Evolutionary conservation across 2,797 vertebrate genomes (phyloP), one percentile per base, ranked within the genome.

Genomic region (Capromys pilorides): DNA sequence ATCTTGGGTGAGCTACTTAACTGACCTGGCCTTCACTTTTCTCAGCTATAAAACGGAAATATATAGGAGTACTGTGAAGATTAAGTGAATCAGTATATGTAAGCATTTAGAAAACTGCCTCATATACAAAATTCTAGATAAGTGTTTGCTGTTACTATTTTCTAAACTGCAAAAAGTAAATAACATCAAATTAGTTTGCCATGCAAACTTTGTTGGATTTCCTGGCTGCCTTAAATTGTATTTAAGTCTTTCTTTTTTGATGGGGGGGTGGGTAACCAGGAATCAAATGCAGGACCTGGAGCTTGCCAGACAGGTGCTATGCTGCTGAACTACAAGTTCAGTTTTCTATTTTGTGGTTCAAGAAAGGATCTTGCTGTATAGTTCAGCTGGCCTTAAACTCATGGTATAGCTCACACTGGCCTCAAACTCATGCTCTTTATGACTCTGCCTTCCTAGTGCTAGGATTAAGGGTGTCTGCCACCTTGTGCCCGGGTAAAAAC

Each of bases 41-140:
- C 91, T 92, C 31, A 59, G 67, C 64, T 80, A 39, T 77, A 81
- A 91, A 86, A 80, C 57, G 71, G 77, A 94, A 95, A 92, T n/a
- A 73, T 0, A 71, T 1, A 87, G 36, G 21, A 18, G 18, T 88
- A 14, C 13, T 75, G 5, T 39, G 59, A 87, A 19, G 71, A 73
- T 81, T 77, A 67, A 87, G 88, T 78, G 31, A 80, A 21, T 66
- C 12, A 73, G 59, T 71, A 78, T 24, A 82, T 1, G 33, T 19
- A 36, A 54, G 12, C 26, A 69, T 75, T 57, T 85, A 41, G 84
- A 69, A 94, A 95, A 77, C 21, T 26, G 39, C 31, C 13, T 39
- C 57, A 10, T 36, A 97, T 1, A 33, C 0, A 84, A 78, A 87
- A 95, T 91, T 61, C 28, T 33, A 93, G 57, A 0, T 14, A 88